These are phyloP conservation scores for Podotricha telesiphe DNA, from an alignment of 2,888 invertebrate species.

Conservation along the genomic window DNA sequence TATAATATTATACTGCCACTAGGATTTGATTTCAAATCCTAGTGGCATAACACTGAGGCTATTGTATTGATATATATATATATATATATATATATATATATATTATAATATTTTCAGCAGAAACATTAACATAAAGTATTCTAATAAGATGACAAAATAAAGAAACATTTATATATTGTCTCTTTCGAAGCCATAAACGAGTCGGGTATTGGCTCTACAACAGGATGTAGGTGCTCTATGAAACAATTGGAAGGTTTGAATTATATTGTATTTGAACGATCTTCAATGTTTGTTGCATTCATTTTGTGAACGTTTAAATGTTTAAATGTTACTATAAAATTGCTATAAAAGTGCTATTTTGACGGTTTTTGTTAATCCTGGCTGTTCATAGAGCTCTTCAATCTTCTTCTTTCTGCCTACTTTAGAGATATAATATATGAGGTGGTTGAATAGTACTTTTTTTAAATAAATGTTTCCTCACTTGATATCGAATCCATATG, in stretches of 20 bases:
- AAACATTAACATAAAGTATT: no score
- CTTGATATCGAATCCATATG: no score
- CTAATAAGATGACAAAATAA: neutral
- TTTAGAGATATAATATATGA: no score
- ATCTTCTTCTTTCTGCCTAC: no score
- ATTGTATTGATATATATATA: no score
- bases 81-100: no score
- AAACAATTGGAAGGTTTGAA: slow-evolving; percentile 31
- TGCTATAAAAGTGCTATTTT: neutral
- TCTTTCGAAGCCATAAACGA: slow-evolving; percentile 1
- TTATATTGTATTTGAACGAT: slow-evolving; percentile 33
- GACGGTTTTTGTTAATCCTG: neutral
- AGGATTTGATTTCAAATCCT: no score
- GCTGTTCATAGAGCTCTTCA: neutral
- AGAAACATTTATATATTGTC: neutral
- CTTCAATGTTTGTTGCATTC: slow-evolving; percentile 26
- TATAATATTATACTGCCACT: no score
- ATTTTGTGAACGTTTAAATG: slow-evolving; percentile 31
- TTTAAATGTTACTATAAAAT: slow-evolving; percentile 5
- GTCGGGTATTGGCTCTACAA: neutral
- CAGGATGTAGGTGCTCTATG: slow-evolving; percentile 33
- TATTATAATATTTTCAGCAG: no score
- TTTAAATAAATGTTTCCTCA: no score
- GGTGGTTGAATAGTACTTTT: no score
- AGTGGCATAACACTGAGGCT: no score